Evolutionary conservation across 2,888 invertebrate genomes (phyloP), one percentile per base, ranked within the genome.

Genomic region (Lamellibrachia columna): DNA sequence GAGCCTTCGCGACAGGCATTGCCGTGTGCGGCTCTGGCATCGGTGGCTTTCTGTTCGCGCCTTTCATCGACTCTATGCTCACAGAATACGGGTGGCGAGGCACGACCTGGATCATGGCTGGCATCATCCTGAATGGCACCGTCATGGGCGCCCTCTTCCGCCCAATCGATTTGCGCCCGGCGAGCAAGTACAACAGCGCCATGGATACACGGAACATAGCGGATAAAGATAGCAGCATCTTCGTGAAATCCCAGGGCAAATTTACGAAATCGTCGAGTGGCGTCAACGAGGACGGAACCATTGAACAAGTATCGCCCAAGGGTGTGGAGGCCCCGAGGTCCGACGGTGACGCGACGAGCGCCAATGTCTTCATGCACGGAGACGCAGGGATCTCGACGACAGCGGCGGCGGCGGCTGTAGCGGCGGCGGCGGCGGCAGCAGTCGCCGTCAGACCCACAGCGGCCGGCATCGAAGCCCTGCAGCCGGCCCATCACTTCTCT

Each of bases 21-120:
- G 99, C 99, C 0, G 99, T 99, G 0, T 99, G 99, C 96, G 99
- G 99, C 3, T 99, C 99, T 0, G 99, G 99, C 9, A 97, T 99
- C 92, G 99, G 99, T 92, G 99, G 99, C 4, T 98, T 99, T 96
- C 97, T 99, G 15, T 98, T 99, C 96, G 98, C 99, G 7, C 97
- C 97, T 3, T 94, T 97, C 40, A 96, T 97, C 52, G 95, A 96
- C 93, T 4, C 0, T 22, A 75, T 75, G 22, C 75, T 75, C 15
- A 22, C 6, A 2, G 6, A 0, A 6, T 75, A 75, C 75, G 75
- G 75, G 4, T 75, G 75, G 75, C 75, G n/a, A 22, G 75, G 75
- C 75, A 22, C 75, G 22, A 75, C 75, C 22, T 75, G 75, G 75
- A 22, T 75, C 22, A 75, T 75, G 6, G 75, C 75, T n/a, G 75